A percentile compares a stretch with the other conserved stretches of the same genome.
Conservation (phyloP, 2,888 invertebrate genomes). For the Chrysodeixis includens region DNA sequence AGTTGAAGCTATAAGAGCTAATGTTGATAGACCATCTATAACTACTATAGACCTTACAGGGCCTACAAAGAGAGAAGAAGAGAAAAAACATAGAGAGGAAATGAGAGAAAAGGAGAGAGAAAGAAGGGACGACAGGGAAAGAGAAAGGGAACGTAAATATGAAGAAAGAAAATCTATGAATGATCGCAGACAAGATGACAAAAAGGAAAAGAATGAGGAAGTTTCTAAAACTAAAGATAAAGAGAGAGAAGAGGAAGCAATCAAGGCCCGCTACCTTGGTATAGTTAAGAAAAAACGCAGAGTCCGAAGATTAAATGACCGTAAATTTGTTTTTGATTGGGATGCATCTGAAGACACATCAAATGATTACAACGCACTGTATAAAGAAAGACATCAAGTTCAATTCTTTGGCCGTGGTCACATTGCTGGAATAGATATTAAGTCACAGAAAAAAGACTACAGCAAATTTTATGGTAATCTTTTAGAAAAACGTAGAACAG, state of each 20-base stretch:
- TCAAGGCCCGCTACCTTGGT: conserved; percentile 98
- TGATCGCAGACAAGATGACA: conserved; percentile 82
- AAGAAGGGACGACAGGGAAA: conserved; percentile 91
- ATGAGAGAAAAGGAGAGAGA: conserved; percentile 81
- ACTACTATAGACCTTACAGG: conserved; percentile 86
- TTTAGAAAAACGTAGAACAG: conserved; percentile 97
- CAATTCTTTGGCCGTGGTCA: conserved; percentile 99
- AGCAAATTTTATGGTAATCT: conserved; percentile 99
- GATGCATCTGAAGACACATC: conserved; percentile 99
- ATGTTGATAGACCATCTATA: conserved; percentile 86
- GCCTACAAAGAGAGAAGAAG: conserved; percentile 84
- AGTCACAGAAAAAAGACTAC: conserved; percentile 98
- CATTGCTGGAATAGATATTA: conserved; percentile 99
- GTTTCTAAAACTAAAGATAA: conserved; percentile 92
- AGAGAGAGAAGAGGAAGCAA: conserved; percentile 97
- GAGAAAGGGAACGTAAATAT: conserved; percentile 82
- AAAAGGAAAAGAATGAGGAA: conserved; percentile 87
- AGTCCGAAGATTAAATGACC: conserved; percentile 97
- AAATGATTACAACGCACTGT: conserved; percentile 98
- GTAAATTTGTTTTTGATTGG: conserved; percentile 99
- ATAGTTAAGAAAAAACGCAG: conserved; percentile 97
- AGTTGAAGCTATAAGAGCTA: conserved; percentile 94
- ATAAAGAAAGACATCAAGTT: conserved; percentile 98
- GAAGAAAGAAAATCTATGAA: conserved; percentile 86
- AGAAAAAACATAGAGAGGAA: conserved; percentile 75